phyloP scores from a whole-genome alignment of 2,113 vertebrate species.

The Perca schrenkii region DNA sequence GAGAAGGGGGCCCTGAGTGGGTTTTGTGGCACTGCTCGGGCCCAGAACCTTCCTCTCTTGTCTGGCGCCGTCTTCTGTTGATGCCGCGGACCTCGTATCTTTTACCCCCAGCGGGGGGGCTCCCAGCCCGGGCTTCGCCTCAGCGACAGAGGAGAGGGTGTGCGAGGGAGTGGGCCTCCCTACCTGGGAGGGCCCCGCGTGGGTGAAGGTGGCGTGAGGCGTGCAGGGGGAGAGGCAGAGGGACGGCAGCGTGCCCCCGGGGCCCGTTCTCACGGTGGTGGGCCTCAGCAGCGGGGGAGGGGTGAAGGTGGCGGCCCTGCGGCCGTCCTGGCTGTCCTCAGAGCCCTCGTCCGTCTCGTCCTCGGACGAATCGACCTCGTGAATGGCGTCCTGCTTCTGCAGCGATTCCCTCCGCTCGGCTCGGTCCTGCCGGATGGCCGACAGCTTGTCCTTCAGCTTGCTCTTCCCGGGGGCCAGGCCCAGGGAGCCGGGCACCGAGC shows the following conservation, averaged over 20 bases:
- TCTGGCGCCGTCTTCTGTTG: constrained; percentile 26
- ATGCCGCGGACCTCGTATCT: constrained; percentile 28
- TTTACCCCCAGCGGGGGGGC: constrained; percentile 1
- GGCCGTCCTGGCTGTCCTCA: constrained; percentile 90
- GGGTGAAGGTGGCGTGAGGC: constrained; percentile 63
- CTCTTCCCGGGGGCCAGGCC: constrained; percentile 80
- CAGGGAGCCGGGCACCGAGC: constrained; percentile 57
- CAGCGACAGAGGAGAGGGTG: constrained; percentile 34
- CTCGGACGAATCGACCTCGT: constrained; percentile 96
- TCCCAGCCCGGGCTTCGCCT: constrained; percentile 31
- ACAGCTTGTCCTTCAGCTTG: constrained; percentile 87
- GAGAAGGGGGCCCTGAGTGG: constrained; percentile 63
- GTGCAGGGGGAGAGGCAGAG: constrained; percentile 74
- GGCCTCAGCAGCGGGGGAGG: constrained; percentile 84
- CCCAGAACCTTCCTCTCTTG: constrained; percentile 49
- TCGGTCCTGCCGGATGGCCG: constrained; percentile 93
- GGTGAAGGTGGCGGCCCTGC: constrained; percentile 76
- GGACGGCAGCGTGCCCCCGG: constrained; percentile 70
- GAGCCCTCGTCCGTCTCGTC: constrained; percentile 95
- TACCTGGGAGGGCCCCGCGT: constrained; percentile 52
- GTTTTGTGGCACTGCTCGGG: constrained; percentile 29
- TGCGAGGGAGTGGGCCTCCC: constrained; percentile 30
- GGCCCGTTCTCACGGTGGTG: constrained; percentile 72
- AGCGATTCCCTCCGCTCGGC: constrained; percentile 94
- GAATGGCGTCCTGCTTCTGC: constrained; percentile 97